Conservation (phyloP, 2,113 vertebrate genomes). For the Caretta caretta region DNA sequence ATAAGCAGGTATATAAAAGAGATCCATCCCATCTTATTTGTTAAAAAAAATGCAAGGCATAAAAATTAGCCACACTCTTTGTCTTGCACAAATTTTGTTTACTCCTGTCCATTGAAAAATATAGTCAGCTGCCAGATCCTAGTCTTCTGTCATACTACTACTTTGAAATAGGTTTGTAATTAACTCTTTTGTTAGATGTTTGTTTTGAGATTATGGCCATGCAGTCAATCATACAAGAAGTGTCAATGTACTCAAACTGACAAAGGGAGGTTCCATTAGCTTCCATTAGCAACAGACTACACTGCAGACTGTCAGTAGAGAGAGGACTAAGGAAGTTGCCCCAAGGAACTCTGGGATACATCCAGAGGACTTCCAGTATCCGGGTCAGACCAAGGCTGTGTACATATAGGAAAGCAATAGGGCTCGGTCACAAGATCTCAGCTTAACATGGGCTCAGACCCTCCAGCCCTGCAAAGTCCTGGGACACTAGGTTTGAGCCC, state of each 20-base stretch:
- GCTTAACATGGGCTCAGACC: too few relatives aligned
- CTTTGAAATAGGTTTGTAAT: neutral
- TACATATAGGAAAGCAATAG: too few relatives aligned
- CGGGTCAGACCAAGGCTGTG: too few relatives aligned
- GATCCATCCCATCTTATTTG: neutral
- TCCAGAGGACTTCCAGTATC: too few relatives aligned
- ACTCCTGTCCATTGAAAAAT: neutral
- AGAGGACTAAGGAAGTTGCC: too few relatives aligned
- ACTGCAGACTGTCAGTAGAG: too few relatives aligned
- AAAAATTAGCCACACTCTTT: slow-evolving; percentile 17
- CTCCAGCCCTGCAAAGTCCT: too few relatives aligned
- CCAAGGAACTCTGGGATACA: too few relatives aligned
- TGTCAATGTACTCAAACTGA: slow-evolving; percentile 43
- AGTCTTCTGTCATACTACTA: neutral
- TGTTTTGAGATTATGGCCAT: slow-evolving; percentile 38
- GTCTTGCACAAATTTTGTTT: neutral
- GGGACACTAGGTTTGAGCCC: too few relatives aligned
- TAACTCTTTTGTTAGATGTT: slow-evolving; percentile 55
- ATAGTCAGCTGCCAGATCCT: neutral
- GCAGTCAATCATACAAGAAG: neutral
- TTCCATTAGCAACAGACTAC: too few relatives aligned
- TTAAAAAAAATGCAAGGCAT: slow-evolving; percentile 28
- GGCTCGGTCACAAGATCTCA: too few relatives aligned
- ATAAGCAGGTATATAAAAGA: neutral
- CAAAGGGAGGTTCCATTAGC: neutral